These are phyloP conservation scores for Tricholaema leucomelas DNA, from an alignment of 2,113 vertebrate genomes.

Conservation along the genomic window DNA sequence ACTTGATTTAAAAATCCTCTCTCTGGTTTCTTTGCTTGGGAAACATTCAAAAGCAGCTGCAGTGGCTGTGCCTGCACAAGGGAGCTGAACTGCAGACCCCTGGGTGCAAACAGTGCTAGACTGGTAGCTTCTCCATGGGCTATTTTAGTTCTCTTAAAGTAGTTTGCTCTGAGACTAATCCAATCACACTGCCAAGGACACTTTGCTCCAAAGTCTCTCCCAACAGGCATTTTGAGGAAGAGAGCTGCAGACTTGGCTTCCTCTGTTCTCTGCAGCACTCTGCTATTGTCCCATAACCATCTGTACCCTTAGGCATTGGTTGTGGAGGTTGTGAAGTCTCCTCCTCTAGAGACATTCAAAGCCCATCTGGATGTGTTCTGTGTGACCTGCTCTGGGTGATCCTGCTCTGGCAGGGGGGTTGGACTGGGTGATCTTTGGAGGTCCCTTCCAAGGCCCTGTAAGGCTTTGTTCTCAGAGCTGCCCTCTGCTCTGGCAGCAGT, in stretches of 20 bases:
- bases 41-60: background rate
- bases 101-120: background rate
- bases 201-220: background rate
- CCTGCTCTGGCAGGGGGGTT: too few relatives aligned
- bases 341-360: too few relatives aligned
- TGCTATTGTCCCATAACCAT: background rate
- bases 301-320: too few relatives aligned
- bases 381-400: too few relatives aligned
- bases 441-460: too few relatives aligned
- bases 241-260: background rate
- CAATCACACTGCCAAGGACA: background rate
- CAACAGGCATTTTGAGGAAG: too few relatives aligned
- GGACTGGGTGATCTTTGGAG: too few relatives aligned
- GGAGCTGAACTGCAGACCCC: background rate
- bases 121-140: background rate
- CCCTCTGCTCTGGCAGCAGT: background rate
- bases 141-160: background rate
- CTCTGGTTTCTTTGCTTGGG: background rate
- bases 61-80: background rate
- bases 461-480: too few relatives aligned
- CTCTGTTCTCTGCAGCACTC: background rate
- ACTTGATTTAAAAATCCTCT: background rate
- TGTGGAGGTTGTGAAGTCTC: too few relatives aligned
- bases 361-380: too few relatives aligned
- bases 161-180: background rate